Conservation (phyloP, 2,888 invertebrate genomes). For the Scelioninae gen. 2 region DNA sequence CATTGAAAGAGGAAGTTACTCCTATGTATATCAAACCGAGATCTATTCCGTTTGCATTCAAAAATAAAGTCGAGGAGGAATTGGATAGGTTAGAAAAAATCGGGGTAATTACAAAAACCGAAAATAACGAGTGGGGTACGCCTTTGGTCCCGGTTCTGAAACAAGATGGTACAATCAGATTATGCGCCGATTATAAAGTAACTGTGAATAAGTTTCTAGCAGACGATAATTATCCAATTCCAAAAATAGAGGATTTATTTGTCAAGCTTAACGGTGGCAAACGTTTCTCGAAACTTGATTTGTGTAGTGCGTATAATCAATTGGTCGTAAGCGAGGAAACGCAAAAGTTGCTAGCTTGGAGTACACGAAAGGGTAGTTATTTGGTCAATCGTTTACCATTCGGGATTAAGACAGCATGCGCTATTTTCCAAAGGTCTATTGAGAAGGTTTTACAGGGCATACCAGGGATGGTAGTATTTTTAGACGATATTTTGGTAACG, state of each 20-base stretch:
- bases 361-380: constrained; percentile 63
- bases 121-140: constrained; percentile 22
- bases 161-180: constrained; percentile 37
- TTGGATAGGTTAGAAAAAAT: constrained; percentile 40
- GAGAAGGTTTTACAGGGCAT: constrained; percentile 66
- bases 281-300: constrained; percentile 64
- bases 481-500: too few species aligned
- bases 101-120: constrained; percentile 26
- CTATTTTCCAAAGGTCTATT: constrained; percentile 69
- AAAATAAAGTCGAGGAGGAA: constrained; percentile 35
- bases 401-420: constrained; percentile 69
- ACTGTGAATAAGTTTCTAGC: constrained; percentile 63
- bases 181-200: constrained; percentile 64
- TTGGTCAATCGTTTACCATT: constrained; percentile 65
- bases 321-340: constrained; percentile 65
- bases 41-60: constrained; percentile 45
- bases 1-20: constrained; percentile 29
- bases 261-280: constrained; percentile 48
- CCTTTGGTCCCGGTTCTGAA: constrained; percentile 35
- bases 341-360: constrained; percentile 63
- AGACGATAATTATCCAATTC: constrained; percentile 63
- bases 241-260: constrained; percentile 64
- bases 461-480: too few species aligned
- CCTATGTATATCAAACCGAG: constrained; percentile 54
- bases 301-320: constrained; percentile 69